Percentiles rank a stretch among this genome's conserved stretches.
phyloP scores from a whole-genome alignment of 2,888 invertebrate genomes.

The Mamestra brassicae region DNA sequence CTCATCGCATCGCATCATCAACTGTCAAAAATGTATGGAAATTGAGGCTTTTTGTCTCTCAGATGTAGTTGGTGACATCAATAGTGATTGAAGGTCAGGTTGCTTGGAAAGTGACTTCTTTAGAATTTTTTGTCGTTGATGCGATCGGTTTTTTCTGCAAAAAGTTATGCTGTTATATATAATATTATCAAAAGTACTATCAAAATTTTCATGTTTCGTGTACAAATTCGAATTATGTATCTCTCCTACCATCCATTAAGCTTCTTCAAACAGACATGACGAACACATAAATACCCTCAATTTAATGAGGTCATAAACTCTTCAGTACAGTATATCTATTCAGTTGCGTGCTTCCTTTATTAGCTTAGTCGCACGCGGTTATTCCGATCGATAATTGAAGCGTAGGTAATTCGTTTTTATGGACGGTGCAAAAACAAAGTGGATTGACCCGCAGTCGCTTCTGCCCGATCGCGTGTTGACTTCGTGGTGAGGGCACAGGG shows the following conservation, averaged over 20 bases:
- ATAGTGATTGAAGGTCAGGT: too few species aligned
- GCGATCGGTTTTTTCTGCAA: too few species aligned
- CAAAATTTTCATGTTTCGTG: not conserved
- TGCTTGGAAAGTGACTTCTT: too few species aligned
- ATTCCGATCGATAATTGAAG: conserved; percentile 87
- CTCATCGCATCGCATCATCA: too few species aligned
- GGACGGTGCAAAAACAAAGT: conserved; percentile 88
- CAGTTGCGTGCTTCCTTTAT: conserved; percentile 77
- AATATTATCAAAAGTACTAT: not conserved
- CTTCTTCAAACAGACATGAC: conserved; percentile 8
- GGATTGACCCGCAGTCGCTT: conserved; percentile 86
- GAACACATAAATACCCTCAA: conserved; percentile 22
- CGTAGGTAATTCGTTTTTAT: conserved; percentile 88
- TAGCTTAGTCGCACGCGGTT: conserved; percentile 85
- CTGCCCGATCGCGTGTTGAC: conserved; percentile 84
- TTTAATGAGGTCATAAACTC: conserved; percentile 65
- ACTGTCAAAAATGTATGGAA: too few species aligned
- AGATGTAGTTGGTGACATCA: too few species aligned
- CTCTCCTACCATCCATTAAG: not conserved
- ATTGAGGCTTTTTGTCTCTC: too few species aligned
- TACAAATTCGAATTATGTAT: not conserved
- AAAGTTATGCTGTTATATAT: too few species aligned
- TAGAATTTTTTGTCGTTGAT: too few species aligned
- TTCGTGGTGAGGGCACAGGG: conserved; percentile 62
- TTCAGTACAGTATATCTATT: conserved; percentile 47